Conservation (phyloP, 2,888 invertebrate genomes). For the Phortica magna region DNA sequence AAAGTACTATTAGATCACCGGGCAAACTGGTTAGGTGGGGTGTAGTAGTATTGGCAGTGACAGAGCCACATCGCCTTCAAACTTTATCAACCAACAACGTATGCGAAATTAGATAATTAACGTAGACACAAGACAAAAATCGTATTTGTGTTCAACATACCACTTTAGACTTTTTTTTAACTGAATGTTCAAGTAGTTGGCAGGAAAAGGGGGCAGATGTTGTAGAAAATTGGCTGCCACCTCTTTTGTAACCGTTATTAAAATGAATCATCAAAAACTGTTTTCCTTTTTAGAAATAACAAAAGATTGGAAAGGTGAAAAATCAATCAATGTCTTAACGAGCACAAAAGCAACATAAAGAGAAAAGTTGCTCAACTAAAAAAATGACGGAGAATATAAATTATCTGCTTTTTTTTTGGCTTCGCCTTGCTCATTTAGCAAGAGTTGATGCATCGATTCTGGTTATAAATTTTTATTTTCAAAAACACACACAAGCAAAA, state of each 20-base stretch:
- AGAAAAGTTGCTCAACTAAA: too few species aligned
- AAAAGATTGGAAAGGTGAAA: neutral
- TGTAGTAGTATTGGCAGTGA: neutral
- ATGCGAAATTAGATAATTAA: neutral
- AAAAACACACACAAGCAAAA: too few species aligned
- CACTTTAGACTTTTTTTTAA: neutral
- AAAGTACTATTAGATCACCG: constrained; percentile 8
- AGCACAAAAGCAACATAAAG: neutral
- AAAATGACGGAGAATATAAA: too few species aligned
- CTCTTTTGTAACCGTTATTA: constrained; percentile 23
- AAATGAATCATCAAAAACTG: constrained; percentile 43
- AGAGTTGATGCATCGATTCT: too few species aligned
- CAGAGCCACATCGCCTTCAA: neutral
- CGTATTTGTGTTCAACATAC: neutral
- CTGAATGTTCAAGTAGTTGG: neutral
- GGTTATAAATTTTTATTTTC: too few species aligned
- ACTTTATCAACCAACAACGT: neutral
- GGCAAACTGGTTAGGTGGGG: neutral
- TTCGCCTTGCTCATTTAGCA: too few species aligned
- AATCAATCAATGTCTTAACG: neutral
- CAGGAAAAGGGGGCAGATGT: constrained; percentile 15
- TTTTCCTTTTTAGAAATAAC: neutral
- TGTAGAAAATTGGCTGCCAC: constrained; percentile 35
- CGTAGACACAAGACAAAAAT: constrained; percentile 1
- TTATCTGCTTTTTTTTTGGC: too few species aligned